phyloP scores from a whole-genome alignment of 2,113 vertebrate genomes.

The Neotragus moschatus region DNA sequence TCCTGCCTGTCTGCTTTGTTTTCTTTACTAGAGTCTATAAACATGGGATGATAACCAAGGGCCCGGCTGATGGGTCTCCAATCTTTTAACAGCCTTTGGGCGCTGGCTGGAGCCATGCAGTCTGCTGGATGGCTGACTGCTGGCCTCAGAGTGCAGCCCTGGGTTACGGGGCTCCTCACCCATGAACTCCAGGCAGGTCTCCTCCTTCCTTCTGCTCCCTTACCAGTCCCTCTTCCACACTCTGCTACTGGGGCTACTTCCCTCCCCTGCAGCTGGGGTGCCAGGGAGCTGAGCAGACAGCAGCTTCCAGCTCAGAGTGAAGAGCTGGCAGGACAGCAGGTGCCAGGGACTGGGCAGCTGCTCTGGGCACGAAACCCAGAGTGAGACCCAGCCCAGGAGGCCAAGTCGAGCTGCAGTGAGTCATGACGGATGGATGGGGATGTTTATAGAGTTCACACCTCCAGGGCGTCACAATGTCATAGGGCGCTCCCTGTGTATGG shows the following conservation, averaged over 20 bases:
- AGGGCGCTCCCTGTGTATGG: fast-evolving
- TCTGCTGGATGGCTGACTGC: background rate
- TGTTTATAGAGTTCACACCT: fast-evolving
- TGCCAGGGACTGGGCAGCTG: background rate
- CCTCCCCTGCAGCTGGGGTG: fast-evolving
- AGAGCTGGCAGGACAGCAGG: fast-evolving
- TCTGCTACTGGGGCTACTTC: fast-evolving
- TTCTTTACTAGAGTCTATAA: background rate
- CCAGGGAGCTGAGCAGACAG: background rate
- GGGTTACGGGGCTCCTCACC: fast-evolving
- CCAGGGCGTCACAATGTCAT: fast-evolving
- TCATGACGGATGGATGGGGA: background rate
- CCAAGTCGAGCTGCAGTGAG: background rate
- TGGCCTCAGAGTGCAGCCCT: fast-evolving
- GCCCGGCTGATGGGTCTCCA: background rate
- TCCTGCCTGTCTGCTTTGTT: background rate
- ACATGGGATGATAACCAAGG: fast-evolving
- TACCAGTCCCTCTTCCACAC: too few relatives aligned
- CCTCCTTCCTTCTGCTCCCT: fast-evolving
- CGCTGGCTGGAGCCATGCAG: fast-evolving
- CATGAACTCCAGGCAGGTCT: fast-evolving
- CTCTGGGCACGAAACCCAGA: background rate
- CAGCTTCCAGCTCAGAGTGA: fast-evolving
- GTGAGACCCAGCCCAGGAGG: background rate
- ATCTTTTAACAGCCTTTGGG: background rate